Evolutionary conservation across 1,140 invertebrate genomes (phyloP), one percentile per base, ranked within the genome.

Genomic region (Panulirus ornatus): DNA sequence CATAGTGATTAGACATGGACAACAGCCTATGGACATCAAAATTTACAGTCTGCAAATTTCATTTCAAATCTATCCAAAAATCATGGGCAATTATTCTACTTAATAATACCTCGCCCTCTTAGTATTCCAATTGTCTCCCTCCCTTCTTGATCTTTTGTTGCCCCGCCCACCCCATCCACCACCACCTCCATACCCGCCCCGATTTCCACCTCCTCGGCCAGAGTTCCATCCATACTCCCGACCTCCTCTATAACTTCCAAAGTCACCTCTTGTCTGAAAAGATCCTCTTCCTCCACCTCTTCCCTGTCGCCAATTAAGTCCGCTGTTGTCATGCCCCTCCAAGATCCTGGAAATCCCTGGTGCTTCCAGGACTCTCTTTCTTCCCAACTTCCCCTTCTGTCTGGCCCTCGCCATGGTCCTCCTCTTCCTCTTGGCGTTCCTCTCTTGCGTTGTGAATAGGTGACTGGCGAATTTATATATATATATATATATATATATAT

Each of bases 71-170:
- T 5, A 66, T 27, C 58, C n/a, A 66, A 66, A 11, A 66, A 30
- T 22, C 3, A 22, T 19, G 22, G 54, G 54, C 19, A 58, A 19
- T 16, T 19, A 58, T 3, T 58, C 2, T 58, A 0, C 19, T 27
- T 66, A 66, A 30, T 66, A 81, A 66, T 27, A 84, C 38, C 82
- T 51, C 27, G 58, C 63, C 42, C 82, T 84, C 82, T 84, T 84
- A 38, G 38, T 36, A 70, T 71, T 84, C 82, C 82, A 84, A 19
- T n/a, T 84, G 11, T 84, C 82, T 66, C 63, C 58, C 27, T 36
- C 58, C 34, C 82, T 47, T 66, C 82, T 84, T 27, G 82, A 36
- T 38, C 82, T 66, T 30, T 84, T 84, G 1, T 84, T 38, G 8
- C 82, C 82, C 19, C 82, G 19, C 11, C 82, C 82, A 19, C 63